A percentile compares a stretch with the other conserved stretches of the same genome.
Evolutionary conservation across 2,888 invertebrate species (phyloP).

Genomic region (Dynastes maya): DNA sequence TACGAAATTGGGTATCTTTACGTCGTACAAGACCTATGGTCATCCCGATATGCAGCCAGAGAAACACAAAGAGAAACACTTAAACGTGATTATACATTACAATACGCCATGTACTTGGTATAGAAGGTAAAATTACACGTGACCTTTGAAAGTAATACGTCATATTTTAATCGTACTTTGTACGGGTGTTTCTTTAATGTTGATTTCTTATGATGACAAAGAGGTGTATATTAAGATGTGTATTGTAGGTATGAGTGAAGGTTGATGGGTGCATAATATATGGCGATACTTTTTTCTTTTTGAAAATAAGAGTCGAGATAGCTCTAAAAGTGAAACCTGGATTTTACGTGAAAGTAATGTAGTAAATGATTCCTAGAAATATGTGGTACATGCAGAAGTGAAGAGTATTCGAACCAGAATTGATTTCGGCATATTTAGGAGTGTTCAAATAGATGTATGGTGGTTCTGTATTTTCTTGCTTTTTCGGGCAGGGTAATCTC

Average conservation of each 20-base stretch:
- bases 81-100: not conserved
- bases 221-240: constrained; percentile 6
- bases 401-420: constrained; percentile 54
- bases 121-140: constrained; percentile 2
- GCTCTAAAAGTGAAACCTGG: not conserved
- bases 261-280: constrained; percentile 34
- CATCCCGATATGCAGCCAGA: constrained; percentile 20
- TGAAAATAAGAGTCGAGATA: constrained; percentile 1
- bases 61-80: constrained; percentile 13
- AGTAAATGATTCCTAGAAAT: constrained; percentile 20
- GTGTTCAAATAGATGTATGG: constrained; percentile 63
- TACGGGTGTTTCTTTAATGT: not conserved
- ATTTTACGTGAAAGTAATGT: constrained; percentile 37
- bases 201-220: constrained; percentile 30
- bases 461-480: constrained; percentile 64
- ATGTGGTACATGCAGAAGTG: constrained; percentile 24
- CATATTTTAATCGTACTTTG: not conserved
- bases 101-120: not conserved
- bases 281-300: constrained; percentile 2
- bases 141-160: too few species aligned
- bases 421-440: constrained; percentile 61
- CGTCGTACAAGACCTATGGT: not conserved
- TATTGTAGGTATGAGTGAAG: constrained; percentile 23
- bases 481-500: constrained; percentile 68
- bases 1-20: not conserved